A percentile compares a stretch with the other conserved stretches of the same genome.
These are phyloP conservation scores for Trididemnum clinides DNA, from an alignment of 23 tunicate genomes.

Conservation along the genomic window DNA sequence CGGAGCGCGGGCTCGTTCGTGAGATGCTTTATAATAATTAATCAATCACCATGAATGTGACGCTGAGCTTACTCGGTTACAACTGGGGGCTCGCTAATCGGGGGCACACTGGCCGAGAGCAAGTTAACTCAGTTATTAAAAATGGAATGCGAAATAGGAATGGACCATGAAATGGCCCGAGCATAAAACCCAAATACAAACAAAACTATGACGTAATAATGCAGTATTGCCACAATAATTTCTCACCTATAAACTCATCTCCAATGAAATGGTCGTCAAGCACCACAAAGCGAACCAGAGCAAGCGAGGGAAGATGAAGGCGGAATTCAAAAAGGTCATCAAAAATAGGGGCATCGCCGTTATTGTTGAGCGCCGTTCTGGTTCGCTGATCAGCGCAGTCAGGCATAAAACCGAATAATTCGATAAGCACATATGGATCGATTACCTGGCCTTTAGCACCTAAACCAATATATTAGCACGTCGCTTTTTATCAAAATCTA, in stretches of 20 bases:
- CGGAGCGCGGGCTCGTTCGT: too few relatives aligned
- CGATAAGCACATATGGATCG: conserved; percentile 98
- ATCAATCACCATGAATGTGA: too few relatives aligned
- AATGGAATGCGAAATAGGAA: too few relatives aligned
- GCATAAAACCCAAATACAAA: too few relatives aligned
- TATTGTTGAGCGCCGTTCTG: conserved; percentile 87
- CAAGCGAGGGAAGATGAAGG: conserved; percentile 83
- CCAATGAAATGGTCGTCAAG: conserved; percentile 99
- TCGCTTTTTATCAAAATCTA: too few relatives aligned
- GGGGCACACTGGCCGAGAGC: too few relatives aligned
- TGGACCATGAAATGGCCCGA: too few relatives aligned
- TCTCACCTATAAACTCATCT: conserved; percentile 96
- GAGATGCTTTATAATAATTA: too few relatives aligned
- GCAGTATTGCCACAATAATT: neutral
- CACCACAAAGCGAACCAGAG: conserved; percentile 95
- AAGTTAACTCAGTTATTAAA: too few relatives aligned
- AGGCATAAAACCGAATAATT: conserved; percentile 87
- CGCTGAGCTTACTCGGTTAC: too few relatives aligned
- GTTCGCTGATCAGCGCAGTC: conserved; percentile 97
- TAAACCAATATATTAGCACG: too few relatives aligned
- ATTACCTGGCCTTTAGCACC: conserved; percentile 97
- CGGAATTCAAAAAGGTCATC: conserved; percentile 92
- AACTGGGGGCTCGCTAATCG: too few relatives aligned
- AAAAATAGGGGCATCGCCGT: conserved; percentile 81
- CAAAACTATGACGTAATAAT: neutral